Percentiles rank a stretch among this genome's conserved stretches.
phyloP scores from a whole-genome alignment of 2,888 invertebrate species.

The Agrotis clavis region DNA sequence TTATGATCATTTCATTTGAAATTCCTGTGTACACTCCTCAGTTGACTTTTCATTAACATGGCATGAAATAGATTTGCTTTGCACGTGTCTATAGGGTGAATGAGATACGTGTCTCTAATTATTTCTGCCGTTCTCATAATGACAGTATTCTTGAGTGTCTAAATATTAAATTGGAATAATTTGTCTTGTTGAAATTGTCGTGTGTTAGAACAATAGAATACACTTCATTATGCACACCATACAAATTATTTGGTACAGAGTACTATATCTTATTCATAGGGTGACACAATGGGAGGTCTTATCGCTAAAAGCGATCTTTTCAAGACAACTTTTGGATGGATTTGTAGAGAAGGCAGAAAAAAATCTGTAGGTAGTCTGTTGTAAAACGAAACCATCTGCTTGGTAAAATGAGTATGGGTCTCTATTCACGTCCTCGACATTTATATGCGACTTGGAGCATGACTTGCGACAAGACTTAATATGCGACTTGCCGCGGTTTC shows the following conservation, averaged over 20 bases:
- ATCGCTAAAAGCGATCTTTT: too few relatives aligned
- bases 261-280: too few relatives aligned
- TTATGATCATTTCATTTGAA: background rate
- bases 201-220: background rate
- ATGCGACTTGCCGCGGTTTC: background rate
- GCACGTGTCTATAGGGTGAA: background rate
- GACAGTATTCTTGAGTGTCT: slow-evolving; percentile 1
- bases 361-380: too few relatives aligned
- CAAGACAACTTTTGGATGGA: too few relatives aligned
- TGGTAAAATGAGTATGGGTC: background rate
- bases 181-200: background rate
- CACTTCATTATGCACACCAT: too few relatives aligned
- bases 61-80: background rate
- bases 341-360: too few relatives aligned
- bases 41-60: background rate
- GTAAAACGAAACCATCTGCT: too few relatives aligned
- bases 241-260: too few relatives aligned
- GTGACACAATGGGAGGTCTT: too few relatives aligned
- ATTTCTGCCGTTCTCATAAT: background rate
- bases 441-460: background rate
- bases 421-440: background rate
- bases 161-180: slow-evolving; percentile 10
- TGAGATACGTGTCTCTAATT: background rate
- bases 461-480: too few relatives aligned
- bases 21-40: background rate